These are phyloP conservation scores for Micrastur ruficollis DNA, from an alignment of 2,797 vertebrate genomes.

Conservation along the genomic window DNA sequence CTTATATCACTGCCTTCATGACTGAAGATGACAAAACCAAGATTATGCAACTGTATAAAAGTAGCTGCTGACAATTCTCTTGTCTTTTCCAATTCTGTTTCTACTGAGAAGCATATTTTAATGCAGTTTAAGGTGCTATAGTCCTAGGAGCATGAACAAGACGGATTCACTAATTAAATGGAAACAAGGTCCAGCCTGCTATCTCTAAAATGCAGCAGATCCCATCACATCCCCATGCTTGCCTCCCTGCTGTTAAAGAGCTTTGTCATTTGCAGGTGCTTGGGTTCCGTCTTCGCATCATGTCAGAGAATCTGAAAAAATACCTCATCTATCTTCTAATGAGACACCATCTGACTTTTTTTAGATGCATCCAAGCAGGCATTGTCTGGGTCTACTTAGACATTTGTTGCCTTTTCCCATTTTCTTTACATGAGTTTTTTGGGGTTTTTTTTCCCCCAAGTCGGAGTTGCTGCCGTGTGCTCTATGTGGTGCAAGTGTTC, in stretches of 20 bases:
- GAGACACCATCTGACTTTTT: neutral
- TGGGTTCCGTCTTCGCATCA: neutral
- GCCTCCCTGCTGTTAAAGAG: neutral
- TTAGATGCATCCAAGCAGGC: neutral
- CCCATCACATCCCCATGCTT: neutral
- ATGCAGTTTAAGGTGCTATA: neutral
- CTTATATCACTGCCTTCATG: neutral
- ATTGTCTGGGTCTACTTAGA: neutral
- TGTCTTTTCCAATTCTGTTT: neutral
- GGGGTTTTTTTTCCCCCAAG: accelerated
- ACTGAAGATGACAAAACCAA: neutral
- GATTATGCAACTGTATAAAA: neutral
- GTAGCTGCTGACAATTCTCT: neutral
- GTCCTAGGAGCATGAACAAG: neutral
- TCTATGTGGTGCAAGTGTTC: neutral
- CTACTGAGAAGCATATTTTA: neutral
- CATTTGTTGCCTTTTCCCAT: neutral
- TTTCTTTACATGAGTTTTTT: neutral
- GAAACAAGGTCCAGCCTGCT: conserved; percentile 4
- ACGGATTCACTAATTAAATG: conserved; percentile 18
- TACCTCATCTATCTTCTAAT: neutral
- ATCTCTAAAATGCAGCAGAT: neutral
- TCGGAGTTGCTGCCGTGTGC: neutral
- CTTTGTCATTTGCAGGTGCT: neutral
- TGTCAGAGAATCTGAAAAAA: neutral